Percentiles rank a stretch among this genome's conserved stretches.
phyloP scores from a whole-genome alignment of 2,797 vertebrate species.

The Lagorchestes hirsutus region DNA sequence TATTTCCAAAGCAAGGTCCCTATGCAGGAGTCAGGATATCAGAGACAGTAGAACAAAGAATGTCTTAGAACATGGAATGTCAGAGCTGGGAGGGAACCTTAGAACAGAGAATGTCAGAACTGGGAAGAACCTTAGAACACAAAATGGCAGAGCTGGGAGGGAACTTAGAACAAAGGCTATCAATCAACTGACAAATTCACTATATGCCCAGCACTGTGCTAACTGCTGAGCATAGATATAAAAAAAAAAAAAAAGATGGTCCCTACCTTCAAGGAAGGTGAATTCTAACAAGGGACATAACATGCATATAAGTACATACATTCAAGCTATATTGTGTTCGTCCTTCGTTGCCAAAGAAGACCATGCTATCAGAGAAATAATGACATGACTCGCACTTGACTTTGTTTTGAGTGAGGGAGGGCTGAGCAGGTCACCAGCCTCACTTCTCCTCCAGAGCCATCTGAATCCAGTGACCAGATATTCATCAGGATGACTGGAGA shows the following conservation, averaged over 20 bases:
- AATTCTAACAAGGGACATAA: background rate
- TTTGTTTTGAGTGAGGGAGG: too few relatives aligned
- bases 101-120: background rate
- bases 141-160: background rate
- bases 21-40: background rate
- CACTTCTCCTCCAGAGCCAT: too few relatives aligned
- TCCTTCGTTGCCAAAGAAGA: too few relatives aligned
- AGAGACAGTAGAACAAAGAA: background rate
- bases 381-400: too few relatives aligned
- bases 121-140: too few relatives aligned
- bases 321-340: background rate
- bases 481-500: too few relatives aligned
- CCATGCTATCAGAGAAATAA: too few relatives aligned
- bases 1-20: background rate
- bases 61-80: background rate
- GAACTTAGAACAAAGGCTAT: background rate
- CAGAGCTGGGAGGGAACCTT: background rate
- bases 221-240: background rate
- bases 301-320: background rate
- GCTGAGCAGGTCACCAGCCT: too few relatives aligned
- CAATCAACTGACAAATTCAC: background rate
- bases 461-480: too few relatives aligned
- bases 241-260: background rate
- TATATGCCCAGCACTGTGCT: background rate
- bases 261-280: background rate